phyloP scores from a whole-genome alignment of 2,113 vertebrate species.

The Mohoua ochrocephala region DNA sequence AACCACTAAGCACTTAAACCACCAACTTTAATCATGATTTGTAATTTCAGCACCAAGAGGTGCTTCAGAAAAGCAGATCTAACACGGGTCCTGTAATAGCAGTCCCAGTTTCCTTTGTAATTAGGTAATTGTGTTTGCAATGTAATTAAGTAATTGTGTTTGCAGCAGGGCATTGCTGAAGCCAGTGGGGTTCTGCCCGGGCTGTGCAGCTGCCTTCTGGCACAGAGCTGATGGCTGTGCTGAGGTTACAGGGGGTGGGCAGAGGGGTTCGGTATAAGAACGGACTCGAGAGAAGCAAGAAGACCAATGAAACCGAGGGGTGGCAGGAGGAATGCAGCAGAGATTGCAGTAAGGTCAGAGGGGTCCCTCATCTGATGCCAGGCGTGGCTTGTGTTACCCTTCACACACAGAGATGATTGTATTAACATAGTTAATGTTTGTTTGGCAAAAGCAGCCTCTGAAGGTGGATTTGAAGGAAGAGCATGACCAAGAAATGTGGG shows the following conservation, averaged over 20 bases:
- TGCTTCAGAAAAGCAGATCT: neutral
- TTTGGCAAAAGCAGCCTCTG: neutral
- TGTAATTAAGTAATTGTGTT: neutral
- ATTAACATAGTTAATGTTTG: neutral
- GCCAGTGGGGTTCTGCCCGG: neutral
- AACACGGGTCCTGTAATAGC: neutral
- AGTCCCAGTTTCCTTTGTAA: neutral
- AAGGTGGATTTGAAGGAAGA: neutral
- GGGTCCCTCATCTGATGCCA: neutral
- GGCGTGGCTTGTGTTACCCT: neutral
- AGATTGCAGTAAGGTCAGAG: neutral
- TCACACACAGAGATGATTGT: neutral
- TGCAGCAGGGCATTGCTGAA: neutral
- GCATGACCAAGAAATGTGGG: rapidly evolving
- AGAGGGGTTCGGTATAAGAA: neutral
- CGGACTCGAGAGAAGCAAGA: neutral
- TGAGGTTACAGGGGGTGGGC: neutral
- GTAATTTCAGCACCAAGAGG: neutral
- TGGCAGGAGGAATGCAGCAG: neutral
- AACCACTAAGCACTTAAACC: neutral
- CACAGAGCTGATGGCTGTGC: rapidly evolving
- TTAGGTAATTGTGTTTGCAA: neutral
- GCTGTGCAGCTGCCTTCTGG: neutral
- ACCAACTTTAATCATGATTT: neutral
- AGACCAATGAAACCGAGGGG: neutral